phyloP scores from a whole-genome alignment of 2,797 vertebrate genomes.

The Malurus splendens region DNA sequence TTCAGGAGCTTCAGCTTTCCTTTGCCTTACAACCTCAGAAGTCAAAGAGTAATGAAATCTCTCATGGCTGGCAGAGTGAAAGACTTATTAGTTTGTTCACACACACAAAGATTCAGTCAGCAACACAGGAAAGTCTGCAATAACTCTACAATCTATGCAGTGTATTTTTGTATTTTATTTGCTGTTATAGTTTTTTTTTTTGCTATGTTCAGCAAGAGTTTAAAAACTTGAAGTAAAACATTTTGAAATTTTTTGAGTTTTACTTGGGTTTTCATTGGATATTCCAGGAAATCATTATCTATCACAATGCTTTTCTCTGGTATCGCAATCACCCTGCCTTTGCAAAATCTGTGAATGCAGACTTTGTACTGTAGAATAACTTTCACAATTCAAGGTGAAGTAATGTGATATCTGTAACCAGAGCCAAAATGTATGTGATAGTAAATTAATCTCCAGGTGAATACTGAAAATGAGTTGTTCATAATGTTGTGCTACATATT shows the following conservation, averaged over 20 bases:
- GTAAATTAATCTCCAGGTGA: not conserved
- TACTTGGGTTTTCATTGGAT: not conserved
- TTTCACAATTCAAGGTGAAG: not conserved
- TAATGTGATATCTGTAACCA: not conserved
- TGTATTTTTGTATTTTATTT: not conserved
- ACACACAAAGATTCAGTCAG: not conserved
- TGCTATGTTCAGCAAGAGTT: not conserved
- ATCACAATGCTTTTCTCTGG: not conserved
- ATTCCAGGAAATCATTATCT: not conserved
- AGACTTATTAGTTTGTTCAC: not conserved
- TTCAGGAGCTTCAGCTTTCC: constrained; percentile 4
- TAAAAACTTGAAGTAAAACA: not conserved
- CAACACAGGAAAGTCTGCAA: not conserved
- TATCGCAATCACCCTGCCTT: not conserved
- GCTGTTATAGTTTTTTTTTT: not conserved
- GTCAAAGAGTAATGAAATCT: constrained; percentile 9
- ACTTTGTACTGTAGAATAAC: not conserved
- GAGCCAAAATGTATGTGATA: not conserved
- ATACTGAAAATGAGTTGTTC: not conserved
- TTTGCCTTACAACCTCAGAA: constrained; percentile 23
- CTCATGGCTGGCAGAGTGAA: constrained; percentile 18
- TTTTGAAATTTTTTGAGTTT: not conserved
- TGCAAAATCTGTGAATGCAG: not conserved
- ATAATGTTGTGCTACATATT: not conserved
- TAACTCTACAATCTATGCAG: not conserved